Conservation (phyloP, 1,140 invertebrate genomes). For the Vollenhovia emeryi region DNA sequence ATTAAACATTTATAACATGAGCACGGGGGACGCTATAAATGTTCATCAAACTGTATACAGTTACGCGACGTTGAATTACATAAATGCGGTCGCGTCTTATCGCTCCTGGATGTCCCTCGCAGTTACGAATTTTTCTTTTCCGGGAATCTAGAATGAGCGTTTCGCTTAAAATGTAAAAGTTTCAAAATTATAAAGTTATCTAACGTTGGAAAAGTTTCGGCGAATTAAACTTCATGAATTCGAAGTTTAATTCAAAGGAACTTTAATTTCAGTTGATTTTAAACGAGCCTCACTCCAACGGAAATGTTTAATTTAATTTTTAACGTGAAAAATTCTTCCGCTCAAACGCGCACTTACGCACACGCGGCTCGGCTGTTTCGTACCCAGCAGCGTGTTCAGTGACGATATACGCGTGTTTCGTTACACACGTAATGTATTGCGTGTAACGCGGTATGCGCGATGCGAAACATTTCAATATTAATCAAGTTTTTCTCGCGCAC, state of each 20-base stretch:
- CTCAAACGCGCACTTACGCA: background rate
- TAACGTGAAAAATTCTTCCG: background rate
- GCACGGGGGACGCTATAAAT: background rate
- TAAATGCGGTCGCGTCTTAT: background rate
- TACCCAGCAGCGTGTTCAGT: background rate
- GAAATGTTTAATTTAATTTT: conserved; percentile 27
- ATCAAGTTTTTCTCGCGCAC: background rate
- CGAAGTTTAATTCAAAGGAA: conserved; percentile 6
- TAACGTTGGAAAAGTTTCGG: background rate
- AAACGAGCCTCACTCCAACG: background rate
- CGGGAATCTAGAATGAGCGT: background rate
- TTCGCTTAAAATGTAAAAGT: conserved; percentile 29
- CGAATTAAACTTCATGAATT: conserved; percentile 2
- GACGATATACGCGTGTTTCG: background rate
- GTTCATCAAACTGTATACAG: background rate
- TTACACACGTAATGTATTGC: background rate
- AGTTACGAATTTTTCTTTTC: background rate
- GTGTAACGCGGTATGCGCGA: background rate
- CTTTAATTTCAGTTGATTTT: conserved; percentile 2
- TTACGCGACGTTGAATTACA: background rate
- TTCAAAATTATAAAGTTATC: background rate
- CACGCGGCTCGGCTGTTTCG: background rate
- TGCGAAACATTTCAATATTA: background rate
- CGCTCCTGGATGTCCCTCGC: no score
- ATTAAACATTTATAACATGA: conserved; percentile 11